These are phyloP conservation scores for Biston betularia DNA, from an alignment of 2,888 invertebrate genomes.

Conservation along the genomic window DNA sequence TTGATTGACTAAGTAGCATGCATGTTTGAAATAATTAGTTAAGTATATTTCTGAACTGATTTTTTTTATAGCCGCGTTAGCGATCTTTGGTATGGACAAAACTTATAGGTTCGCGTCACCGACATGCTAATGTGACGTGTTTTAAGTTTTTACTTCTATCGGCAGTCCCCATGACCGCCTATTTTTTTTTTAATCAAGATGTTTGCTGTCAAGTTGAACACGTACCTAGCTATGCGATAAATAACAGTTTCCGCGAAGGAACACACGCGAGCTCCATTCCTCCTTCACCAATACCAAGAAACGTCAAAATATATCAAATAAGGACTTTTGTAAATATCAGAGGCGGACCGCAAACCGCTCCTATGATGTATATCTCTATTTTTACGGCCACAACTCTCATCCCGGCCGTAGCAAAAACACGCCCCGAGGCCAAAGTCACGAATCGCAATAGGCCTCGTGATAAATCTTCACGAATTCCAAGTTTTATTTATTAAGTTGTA, in stretches of 20 bases:
- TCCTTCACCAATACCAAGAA: slow-evolving; percentile 73
- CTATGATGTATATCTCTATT: slow-evolving; percentile 76
- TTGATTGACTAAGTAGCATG: too few relatives aligned
- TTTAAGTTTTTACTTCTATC: not conserved
- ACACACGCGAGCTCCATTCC: slow-evolving; percentile 58
- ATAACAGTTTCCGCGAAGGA: slow-evolving; percentile 71
- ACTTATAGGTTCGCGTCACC: too few relatives aligned
- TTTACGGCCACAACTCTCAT: slow-evolving; percentile 66
- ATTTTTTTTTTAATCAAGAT: slow-evolving; percentile 9
- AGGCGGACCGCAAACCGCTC: slow-evolving; percentile 66
- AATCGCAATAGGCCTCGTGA: slow-evolving; percentile 76
- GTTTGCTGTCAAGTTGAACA: slow-evolving; percentile 34
- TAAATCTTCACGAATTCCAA: slow-evolving; percentile 82
- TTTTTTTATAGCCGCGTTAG: too few relatives aligned
- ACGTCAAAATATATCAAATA: slow-evolving; percentile 81
- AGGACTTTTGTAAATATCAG: slow-evolving; percentile 66
- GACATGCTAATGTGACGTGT: too few relatives aligned
- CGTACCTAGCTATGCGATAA: slow-evolving; percentile 52
- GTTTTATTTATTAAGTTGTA: slow-evolving; percentile 86
- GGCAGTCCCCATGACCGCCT: too few relatives aligned
- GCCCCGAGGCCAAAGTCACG: slow-evolving; percentile 66
- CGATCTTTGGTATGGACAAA: too few relatives aligned
- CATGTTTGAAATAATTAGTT: too few relatives aligned
- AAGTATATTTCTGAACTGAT: too few relatives aligned
- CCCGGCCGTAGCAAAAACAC: slow-evolving; percentile 65